Evolutionary conservation across 2,888 invertebrate species (phyloP).

Genomic region (Mycalesis mineus): DNA sequence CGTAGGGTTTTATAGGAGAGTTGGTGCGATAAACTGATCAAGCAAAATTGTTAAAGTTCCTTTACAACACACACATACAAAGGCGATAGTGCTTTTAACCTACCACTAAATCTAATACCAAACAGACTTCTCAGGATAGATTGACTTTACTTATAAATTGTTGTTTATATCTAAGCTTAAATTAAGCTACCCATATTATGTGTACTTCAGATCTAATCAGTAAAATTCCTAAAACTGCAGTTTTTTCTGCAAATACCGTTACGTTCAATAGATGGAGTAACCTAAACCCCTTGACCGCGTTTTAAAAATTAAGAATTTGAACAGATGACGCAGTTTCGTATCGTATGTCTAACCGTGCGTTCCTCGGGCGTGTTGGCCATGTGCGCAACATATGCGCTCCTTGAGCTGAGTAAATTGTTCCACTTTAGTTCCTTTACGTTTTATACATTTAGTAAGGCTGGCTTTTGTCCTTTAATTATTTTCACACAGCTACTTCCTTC

Average conservation of each 20-base stretch:
- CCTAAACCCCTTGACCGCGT: slow-evolving; percentile 57
- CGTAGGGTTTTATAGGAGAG: too few relatives aligned
- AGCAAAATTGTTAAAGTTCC: too few relatives aligned
- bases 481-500: slow-evolving; percentile 11
- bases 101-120: too few relatives aligned
- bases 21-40: too few relatives aligned
- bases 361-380: slow-evolving; percentile 57
- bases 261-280: slow-evolving; percentile 27
- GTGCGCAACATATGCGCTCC: slow-evolving; percentile 69
- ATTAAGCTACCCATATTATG: too few relatives aligned
- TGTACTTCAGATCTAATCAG: too few relatives aligned
- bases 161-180: too few relatives aligned
- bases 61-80: too few relatives aligned
- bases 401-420: slow-evolving; percentile 39
- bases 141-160: too few relatives aligned
- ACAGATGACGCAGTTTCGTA: slow-evolving; percentile 51
- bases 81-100: too few relatives aligned
- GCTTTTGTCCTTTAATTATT: slow-evolving; percentile 19
- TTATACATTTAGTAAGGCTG: slow-evolving; percentile 5
- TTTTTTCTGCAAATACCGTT: slow-evolving; percentile 7
- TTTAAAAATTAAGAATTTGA: slow-evolving; percentile 48
- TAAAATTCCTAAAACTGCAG: neutral
- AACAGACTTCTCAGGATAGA: too few relatives aligned
- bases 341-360: slow-evolving; percentile 58
- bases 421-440: slow-evolving; percentile 30